Conservation (phyloP, 2,113 vertebrate genomes). For the Centropus bengalensis region DNA sequence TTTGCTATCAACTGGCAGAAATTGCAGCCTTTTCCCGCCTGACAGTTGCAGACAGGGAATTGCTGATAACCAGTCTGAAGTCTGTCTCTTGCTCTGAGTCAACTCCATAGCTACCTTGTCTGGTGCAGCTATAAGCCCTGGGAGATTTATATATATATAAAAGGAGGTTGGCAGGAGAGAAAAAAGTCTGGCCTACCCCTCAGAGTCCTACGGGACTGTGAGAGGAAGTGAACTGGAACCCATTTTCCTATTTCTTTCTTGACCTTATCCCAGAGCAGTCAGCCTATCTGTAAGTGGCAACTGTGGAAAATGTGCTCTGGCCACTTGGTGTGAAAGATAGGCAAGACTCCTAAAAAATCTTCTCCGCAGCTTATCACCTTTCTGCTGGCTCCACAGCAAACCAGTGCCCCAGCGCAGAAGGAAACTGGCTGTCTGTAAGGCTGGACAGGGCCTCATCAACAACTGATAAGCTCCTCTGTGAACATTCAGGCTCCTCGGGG, state of each 20-base stretch:
- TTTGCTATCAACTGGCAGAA: conserved; percentile 56
- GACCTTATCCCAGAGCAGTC: conserved; percentile 75
- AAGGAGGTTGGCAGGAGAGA: not conserved
- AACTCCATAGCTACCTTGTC: conserved; percentile 41
- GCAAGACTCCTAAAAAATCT: conserved; percentile 83
- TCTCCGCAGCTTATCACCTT: conserved; percentile 85
- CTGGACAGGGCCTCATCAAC: conserved; percentile 83
- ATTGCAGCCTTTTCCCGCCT: conserved; percentile 68
- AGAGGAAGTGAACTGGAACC: conserved; percentile 74
- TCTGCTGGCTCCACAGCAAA: conserved; percentile 83
- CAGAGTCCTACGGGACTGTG: conserved; percentile 60
- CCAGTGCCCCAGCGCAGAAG: conserved; percentile 72
- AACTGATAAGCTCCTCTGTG: conserved; percentile 86
- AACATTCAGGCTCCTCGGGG: conserved; percentile 72
- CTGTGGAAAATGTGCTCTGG: conserved; percentile 83
- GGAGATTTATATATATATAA: not conserved
- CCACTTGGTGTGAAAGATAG: conserved; percentile 85
- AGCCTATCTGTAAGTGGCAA: conserved; percentile 80
- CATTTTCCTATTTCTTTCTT: conserved; percentile 68
- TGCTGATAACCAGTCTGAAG: conserved; percentile 46
- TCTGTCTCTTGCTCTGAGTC: conserved; percentile 34
- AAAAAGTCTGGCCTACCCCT: conserved; percentile 11
- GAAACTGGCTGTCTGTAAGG: conserved; percentile 84
- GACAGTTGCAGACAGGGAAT: conserved; percentile 52
- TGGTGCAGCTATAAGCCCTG: not conserved